Percentiles rank a stretch among this genome's conserved stretches.
Conservation (phyloP, 2,888 invertebrate genomes). For the Acanthosepion esculentum region DNA sequence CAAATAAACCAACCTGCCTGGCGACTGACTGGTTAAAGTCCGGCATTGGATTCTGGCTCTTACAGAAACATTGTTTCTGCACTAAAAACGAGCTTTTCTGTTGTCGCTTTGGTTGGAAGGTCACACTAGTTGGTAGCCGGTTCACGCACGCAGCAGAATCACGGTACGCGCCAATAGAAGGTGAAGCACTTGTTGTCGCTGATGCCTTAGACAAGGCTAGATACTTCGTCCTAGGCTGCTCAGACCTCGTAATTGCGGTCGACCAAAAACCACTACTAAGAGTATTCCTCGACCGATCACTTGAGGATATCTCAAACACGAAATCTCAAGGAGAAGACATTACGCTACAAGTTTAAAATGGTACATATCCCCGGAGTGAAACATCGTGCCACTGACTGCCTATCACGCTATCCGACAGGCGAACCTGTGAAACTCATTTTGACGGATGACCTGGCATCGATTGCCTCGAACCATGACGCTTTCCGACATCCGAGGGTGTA, state of each 20-base stretch:
- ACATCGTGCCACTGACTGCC: conserved; percentile 52
- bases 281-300: too few species aligned
- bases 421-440: conserved; percentile 49
- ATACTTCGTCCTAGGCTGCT: conserved; percentile 52
- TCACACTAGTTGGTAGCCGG: conserved; percentile 51
- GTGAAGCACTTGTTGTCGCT: conserved; percentile 52
- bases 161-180: conserved; percentile 51
- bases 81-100: not conserved
- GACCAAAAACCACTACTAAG: conserved; percentile 41
- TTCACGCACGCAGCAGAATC: conserved; percentile 52
- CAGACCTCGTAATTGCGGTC: conserved; percentile 44
- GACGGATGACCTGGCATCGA: conserved; percentile 51
- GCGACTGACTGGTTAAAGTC: conserved; percentile 53
- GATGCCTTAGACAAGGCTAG: conserved; percentile 52
- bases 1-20: conserved; percentile 51
- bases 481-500: not conserved
- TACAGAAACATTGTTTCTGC: conserved; percentile 52
- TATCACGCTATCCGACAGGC: conserved; percentile 55
- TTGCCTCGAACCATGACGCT: not conserved
- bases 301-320: too few species aligned
- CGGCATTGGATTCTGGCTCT: conserved; percentile 53
- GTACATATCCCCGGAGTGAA: conserved; percentile 50
- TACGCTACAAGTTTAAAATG: conserved; percentile 48
- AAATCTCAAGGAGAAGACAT: not conserved
- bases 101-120: conserved; percentile 43